Conservation (phyloP, 2,113 vertebrate genomes). For the Cottus gobio region DNA sequence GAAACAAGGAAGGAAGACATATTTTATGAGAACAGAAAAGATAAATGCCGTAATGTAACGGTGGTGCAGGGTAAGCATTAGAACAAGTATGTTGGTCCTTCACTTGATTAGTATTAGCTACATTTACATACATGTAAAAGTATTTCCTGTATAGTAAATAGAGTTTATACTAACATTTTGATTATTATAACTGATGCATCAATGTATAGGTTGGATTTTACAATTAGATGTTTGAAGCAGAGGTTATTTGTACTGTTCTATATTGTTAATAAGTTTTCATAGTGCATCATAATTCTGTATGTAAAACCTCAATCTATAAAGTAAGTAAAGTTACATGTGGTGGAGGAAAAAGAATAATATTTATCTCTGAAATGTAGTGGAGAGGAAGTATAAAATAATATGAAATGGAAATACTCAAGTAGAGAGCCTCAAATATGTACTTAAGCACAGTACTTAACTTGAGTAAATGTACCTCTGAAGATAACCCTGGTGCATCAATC, state of each 20-base stretch:
- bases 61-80: not conserved
- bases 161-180: not conserved
- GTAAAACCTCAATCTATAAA: not conserved
- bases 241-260: not conserved
- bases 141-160: not conserved
- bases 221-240: no score
- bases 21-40: conserved; percentile 33
- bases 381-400: not conserved
- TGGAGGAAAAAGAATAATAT: not conserved
- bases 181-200: not conserved
- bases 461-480: not conserved
- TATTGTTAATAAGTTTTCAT: not conserved
- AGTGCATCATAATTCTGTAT: not conserved
- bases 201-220: not conserved
- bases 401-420: not conserved
- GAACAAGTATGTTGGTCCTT: not conserved
- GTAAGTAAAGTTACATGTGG: not conserved
- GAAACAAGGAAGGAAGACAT: conserved; percentile 22
- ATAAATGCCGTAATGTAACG: conserved; percentile 11
- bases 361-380: not conserved
- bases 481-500: not conserved
- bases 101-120: not conserved
- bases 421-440: conserved; percentile 7
- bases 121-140: not conserved
- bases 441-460: not conserved